A percentile compares a stretch with the other conserved stretches of the same genome.
Evolutionary conservation across 2,113 vertebrate species (phyloP).

Genomic region (Maccullochella peelii): DNA sequence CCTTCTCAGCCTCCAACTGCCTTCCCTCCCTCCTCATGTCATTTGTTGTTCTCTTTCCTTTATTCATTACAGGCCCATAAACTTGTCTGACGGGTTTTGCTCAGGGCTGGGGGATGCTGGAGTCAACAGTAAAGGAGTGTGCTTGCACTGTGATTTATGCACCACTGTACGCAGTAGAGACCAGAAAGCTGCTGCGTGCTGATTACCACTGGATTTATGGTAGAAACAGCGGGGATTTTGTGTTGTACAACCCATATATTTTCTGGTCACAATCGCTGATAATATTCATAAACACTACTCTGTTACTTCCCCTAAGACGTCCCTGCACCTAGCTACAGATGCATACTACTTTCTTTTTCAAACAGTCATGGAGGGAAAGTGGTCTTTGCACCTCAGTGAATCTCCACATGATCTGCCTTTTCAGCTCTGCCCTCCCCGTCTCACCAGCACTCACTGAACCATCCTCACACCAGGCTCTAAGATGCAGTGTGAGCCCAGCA

Average conservation of each 20-base stretch:
- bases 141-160: slow-evolving; percentile 43
- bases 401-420: slow-evolving; percentile 13
- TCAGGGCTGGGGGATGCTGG: not conserved
- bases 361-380: not conserved
- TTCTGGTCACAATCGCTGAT: slow-evolving; percentile 13
- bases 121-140: slow-evolving; percentile 31
- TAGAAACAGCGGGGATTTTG: slow-evolving; percentile 1
- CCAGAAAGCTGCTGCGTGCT: slow-evolving; percentile 38
- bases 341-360: not conserved
- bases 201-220: slow-evolving; percentile 60
- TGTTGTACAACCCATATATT: slow-evolving; percentile 20
- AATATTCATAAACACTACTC: slow-evolving; percentile 23
- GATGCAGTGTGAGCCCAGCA: not conserved
- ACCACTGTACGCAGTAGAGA: slow-evolving; percentile 15
- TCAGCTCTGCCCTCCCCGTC: not conserved
- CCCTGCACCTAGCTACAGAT: not conserved
- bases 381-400: slow-evolving; percentile 18
- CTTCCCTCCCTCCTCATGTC: slow-evolving; percentile 18
- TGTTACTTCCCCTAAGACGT: not conserved
- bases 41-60: slow-evolving; percentile 29
- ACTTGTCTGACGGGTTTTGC: slow-evolving; percentile 26
- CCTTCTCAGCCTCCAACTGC: not conserved
- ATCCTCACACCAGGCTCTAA: not conserved
- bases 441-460: slow-evolving; percentile 20
- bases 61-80: slow-evolving; percentile 44